phyloP scores from a whole-genome alignment of 2,888 invertebrate species.

The Choreutis nemorana region DNA sequence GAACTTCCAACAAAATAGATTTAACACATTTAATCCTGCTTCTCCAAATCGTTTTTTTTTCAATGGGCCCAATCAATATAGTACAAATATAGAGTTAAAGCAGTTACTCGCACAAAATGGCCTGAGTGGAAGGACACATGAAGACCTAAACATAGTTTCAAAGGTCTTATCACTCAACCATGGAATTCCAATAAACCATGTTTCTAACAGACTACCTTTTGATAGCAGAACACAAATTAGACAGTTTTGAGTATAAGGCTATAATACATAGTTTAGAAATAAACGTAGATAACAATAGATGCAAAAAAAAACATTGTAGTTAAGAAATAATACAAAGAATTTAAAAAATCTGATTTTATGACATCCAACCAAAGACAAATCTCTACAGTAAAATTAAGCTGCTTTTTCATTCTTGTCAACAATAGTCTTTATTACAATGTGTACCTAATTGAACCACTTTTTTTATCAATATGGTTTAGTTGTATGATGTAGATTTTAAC shows the following conservation, averaged over 20 bases:
- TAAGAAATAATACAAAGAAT: no score
- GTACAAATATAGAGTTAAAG: conserved; percentile 67
- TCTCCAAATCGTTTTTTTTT: conserved; percentile 37
- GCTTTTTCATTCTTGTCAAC: no score
- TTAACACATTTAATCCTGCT: conserved; percentile 35
- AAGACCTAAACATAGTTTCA: conserved; percentile 82
- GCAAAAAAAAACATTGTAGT: no score
- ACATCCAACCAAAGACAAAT: no score
- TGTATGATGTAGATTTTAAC: no score
- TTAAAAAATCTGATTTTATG: no score
- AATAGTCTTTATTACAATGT: no score
- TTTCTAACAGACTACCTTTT: conserved; percentile 47
- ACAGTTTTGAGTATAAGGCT: conserved; percentile 16
- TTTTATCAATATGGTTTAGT: no score
- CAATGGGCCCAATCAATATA: conserved; percentile 40
- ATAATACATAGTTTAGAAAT: no score
- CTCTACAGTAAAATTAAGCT: no score
- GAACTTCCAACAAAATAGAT: conserved; percentile 41
- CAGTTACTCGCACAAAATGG: conserved; percentile 73
- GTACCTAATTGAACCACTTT: no score
- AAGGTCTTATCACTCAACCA: conserved; percentile 84
- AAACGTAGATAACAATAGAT: no score
- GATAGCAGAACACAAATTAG: conserved; percentile 46
- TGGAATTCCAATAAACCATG: conserved; percentile 62
- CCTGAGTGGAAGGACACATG: conserved; percentile 68